These are phyloP conservation scores for Drosophila ustulata DNA, from an alignment of 2,888 invertebrate genomes.

Conservation along the genomic window DNA sequence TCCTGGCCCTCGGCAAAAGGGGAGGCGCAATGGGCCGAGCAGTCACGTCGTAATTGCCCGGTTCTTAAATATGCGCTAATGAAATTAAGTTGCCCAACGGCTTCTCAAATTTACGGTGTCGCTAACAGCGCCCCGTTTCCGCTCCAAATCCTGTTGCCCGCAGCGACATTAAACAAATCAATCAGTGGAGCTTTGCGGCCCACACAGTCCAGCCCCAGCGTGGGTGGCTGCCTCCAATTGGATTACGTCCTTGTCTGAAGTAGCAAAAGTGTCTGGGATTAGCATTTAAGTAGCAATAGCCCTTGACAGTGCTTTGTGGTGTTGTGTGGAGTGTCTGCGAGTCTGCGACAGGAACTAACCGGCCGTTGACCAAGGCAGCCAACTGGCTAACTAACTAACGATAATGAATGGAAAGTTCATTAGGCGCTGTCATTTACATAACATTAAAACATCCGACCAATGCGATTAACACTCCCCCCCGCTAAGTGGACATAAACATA, in stretches of 20 bases:
- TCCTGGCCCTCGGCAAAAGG: not conserved
- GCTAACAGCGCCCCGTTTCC: conserved; percentile 34
- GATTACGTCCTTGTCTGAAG: conserved; percentile 56
- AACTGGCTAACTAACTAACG: conserved; percentile 68
- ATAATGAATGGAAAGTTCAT: conserved; percentile 81
- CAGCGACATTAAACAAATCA: conserved; percentile 78
- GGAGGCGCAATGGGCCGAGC: not conserved
- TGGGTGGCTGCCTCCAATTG: conserved; percentile 40
- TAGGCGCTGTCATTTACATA: conserved; percentile 80
- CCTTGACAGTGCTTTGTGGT: conserved; percentile 27
- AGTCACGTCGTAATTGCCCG: conserved; percentile 48
- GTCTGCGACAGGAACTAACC: conserved; percentile 45
- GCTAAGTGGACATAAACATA: conserved; percentile 43
- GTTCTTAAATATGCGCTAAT: conserved; percentile 71
- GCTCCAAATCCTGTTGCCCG: conserved; percentile 37
- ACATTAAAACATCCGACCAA: conserved; percentile 73
- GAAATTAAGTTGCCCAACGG: conserved; percentile 70
- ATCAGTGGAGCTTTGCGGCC: conserved; percentile 71
- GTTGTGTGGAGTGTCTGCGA: not conserved
- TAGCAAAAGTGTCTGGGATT: conserved; percentile 71
- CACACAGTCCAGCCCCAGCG: conserved; percentile 14
- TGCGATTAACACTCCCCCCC: conserved; percentile 38
- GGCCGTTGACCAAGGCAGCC: conserved; percentile 49
- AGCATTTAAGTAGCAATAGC: conserved; percentile 64
- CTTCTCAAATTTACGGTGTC: conserved; percentile 56